Conservation (phyloP, 2,797 vertebrate species). For the Cyprinella venusta region DNA sequence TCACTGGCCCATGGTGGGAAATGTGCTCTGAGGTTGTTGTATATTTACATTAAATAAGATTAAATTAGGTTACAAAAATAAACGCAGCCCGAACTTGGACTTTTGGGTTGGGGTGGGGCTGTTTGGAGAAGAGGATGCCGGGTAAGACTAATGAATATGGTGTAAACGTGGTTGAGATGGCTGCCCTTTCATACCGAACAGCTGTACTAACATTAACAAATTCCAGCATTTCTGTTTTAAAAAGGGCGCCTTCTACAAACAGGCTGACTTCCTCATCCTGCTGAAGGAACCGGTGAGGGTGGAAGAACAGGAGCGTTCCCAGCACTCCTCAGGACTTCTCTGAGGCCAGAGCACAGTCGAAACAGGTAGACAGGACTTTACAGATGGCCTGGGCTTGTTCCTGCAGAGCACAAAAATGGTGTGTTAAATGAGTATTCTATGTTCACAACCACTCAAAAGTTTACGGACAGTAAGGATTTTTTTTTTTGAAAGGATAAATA, state of each 20-base stretch:
- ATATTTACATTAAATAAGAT: slow-evolving; percentile 70
- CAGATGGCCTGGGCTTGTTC: slow-evolving; percentile 98
- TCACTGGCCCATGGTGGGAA: slow-evolving; percentile 21
- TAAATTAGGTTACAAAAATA: slow-evolving; percentile 53
- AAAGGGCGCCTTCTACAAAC: slow-evolving; percentile 17
- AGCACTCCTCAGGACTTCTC: slow-evolving; percentile 85
- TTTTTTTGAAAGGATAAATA: too few relatives aligned
- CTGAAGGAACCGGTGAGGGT: background rate
- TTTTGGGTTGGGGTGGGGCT: slow-evolving; percentile 37
- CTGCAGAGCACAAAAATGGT: slow-evolving; percentile 68
- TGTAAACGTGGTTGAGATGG: slow-evolving; percentile 51
- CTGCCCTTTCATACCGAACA: slow-evolving; percentile 7
- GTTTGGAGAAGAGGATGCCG: slow-evolving; percentile 20
- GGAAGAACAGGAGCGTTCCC: background rate
- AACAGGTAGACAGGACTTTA: slow-evolving; percentile 91
- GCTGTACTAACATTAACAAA: background rate
- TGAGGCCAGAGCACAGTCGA: slow-evolving; percentile 87
- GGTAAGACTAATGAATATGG: slow-evolving; percentile 23
- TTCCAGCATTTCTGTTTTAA: slow-evolving; percentile 5
- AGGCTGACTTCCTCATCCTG: slow-evolving; percentile 1
- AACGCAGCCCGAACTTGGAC: slow-evolving; percentile 19
- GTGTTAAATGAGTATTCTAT: background rate
- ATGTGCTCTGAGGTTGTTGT: slow-evolving; percentile 45
- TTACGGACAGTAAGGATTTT: too few relatives aligned
- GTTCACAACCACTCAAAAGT: background rate